Conservation (phyloP, 2,888 invertebrate species). For the Esperia sulphurella region DNA sequence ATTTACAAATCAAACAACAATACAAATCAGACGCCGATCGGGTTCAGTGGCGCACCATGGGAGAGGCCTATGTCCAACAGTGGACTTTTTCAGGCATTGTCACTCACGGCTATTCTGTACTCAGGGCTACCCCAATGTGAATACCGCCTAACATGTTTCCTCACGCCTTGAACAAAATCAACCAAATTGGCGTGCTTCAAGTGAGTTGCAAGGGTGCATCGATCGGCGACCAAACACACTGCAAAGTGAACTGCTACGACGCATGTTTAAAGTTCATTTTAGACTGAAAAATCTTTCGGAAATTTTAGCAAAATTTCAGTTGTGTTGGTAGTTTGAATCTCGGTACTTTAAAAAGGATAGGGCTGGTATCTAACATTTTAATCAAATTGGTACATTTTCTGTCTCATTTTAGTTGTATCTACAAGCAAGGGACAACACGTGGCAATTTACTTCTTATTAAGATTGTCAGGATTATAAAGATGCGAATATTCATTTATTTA, state of each 20-base stretch:
- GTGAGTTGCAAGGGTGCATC: slow-evolving; percentile 53
- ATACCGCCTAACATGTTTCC: background rate
- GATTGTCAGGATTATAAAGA: no score
- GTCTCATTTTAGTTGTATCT: background rate
- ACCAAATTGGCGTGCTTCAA: slow-evolving; percentile 58
- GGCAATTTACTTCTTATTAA: no score
- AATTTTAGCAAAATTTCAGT: slow-evolving; percentile 49
- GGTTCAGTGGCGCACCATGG: no score
- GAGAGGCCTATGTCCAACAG: no score
- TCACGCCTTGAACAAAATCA: slow-evolving; percentile 51
- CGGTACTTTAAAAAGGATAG: slow-evolving; percentile 45
- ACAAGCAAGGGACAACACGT: no score
- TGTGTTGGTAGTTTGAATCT: slow-evolving; percentile 47
- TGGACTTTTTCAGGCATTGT: no score
- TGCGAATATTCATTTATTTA: no score
- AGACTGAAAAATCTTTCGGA: slow-evolving; percentile 13
- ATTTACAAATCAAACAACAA: no score
- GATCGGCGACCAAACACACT: slow-evolving; percentile 25
- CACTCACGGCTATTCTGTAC: no score
- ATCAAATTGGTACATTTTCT: slow-evolving; percentile 13
- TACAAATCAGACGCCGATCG: no score
- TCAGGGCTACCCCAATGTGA: no score
- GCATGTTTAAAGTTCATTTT: slow-evolving; percentile 21
- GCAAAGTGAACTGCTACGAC: slow-evolving; percentile 23
- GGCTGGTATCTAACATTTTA: slow-evolving; percentile 1